Evolutionary conservation across 1,140 invertebrate genomes (phyloP), one percentile per base, ranked within the genome.

Genomic region (Phenacoccus solenopsis): DNA sequence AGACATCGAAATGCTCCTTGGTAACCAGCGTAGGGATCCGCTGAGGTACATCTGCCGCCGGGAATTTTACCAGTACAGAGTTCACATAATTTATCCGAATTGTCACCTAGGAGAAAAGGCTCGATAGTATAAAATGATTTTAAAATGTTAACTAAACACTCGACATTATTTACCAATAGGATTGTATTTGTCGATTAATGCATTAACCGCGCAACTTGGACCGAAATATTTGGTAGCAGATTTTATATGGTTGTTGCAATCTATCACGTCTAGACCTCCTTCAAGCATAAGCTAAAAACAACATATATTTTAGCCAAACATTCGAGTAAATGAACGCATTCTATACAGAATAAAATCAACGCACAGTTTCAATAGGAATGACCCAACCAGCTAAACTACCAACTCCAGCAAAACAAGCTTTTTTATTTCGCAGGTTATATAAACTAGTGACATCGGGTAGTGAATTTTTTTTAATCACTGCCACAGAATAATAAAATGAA

Each of bases 231-330:
- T 85, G 10, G 90, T 90, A 0, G 93, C 89, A 2, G 92, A 91
- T 79, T 98, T 96, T 0, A 98, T 91, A 77, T 97, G 90, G 80
- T 98, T 97, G 75, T 98, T 98, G 76, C 96, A 98, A 77, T 94
- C 91, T 28, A 90, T 86, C 35, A 94, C 84, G 77, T 91, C 87
- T 80, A 94, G 84, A 30, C 86, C 87, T 25, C 89, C 89, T 71
- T 87, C 79, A 76, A 86, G 84, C 85, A 96, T 92, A 22, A 98
- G 78, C 87, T 93, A 77, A 68, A 81, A 79, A 75, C 70, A 76
- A 71, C 38, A 70, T 61, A 73, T 20, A 38, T 9, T 38, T 10
- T 38, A 38, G 32, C 9, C 9, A 38, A 38, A n/a, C 32, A 38
- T 38, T n/a, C 21, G 16, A 24, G 2, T 24, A 64, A 69, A 38